A percentile compares a stretch with the other conserved stretches of the same genome.
phyloP scores from a whole-genome alignment of 2,797 vertebrate genomes.

The Bradypodion pumilum region DNA sequence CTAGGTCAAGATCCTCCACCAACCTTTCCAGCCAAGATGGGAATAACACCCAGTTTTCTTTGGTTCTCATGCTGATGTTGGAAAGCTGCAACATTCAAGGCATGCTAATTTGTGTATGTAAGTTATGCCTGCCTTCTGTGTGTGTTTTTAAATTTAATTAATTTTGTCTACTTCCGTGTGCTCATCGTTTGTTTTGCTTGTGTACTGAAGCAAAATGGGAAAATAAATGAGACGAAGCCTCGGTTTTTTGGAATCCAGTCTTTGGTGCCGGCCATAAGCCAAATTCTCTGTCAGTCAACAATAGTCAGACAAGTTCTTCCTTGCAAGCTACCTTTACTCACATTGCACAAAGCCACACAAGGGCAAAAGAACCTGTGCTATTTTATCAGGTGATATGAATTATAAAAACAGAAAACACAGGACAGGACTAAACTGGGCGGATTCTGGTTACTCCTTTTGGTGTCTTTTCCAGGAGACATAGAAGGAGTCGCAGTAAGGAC shows the following conservation, averaged over 20 bases:
- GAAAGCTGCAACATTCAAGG: too few relatives aligned
- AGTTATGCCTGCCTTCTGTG: too few relatives aligned
- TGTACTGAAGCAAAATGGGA: background rate
- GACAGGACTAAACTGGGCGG: background rate
- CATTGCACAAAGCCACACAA: background rate
- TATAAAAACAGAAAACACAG: background rate
- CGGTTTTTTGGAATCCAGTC: background rate
- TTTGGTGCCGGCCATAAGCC: background rate
- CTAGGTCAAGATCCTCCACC: too few relatives aligned
- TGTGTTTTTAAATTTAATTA: too few relatives aligned
- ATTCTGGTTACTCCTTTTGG: too few relatives aligned
- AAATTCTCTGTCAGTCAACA: background rate
- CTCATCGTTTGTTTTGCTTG: too few relatives aligned
- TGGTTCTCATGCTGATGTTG: too few relatives aligned
- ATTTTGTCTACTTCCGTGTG: too few relatives aligned
- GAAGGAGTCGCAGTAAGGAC: too few relatives aligned
- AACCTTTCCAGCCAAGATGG: background rate
- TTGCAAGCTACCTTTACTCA: background rate
- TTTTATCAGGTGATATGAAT: background rate
- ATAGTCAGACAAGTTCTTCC: background rate
- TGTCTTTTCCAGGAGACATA: too few relatives aligned
- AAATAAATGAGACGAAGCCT: background rate
- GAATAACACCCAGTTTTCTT: background rate
- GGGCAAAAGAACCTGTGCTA: too few relatives aligned
- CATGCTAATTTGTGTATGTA: too few relatives aligned